Base-by-base conservation (phyloP, 2,113 vertebrate species). In the Chloroceryle aenea region DNA sequence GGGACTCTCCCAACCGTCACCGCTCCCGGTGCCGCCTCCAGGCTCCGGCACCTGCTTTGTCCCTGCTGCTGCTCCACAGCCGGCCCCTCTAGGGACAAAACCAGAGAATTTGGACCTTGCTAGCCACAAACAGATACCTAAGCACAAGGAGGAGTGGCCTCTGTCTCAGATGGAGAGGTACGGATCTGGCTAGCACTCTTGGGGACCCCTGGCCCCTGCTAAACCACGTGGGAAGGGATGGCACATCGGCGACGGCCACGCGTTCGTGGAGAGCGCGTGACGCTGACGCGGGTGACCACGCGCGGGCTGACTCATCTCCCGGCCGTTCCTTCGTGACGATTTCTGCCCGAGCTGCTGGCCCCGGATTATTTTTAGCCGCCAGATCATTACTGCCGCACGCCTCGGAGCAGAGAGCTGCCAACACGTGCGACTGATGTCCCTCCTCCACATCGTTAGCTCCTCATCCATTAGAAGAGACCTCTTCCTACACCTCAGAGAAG, bases 351-450 rank as follows among this genome's bases (percentile, higher is more conserved):
- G 95, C 62, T 63, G 4, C 71, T 90, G 50, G 30, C 93, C 92
- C 72, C n/a, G 36, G 68, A 77, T 96, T 98, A 98, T 98, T 97
- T 98, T 98, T 98, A 98, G 97, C 91, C 63, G 67, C 85, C 77
- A 56, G 64, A 97, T 98, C 96, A 93, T 98, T 97, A 98, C 94
- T 85, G 92, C 94, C 58, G 94, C 93, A 97, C 61, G 43, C 59
- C 85, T 96, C 21, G n/a, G 91, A 93, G 89, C 48, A 3, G 78
- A 91, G 95, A 96, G 95, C 64, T n/a, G 62, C 62, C 38, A 15
- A 45, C 30, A 66, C 64, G 55, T 8, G 43, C 74, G 56, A 53
- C 84, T 58, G 36, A 75, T 81, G 73, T 38, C 77, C 85, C 90
- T 93, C 86, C 96, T 91, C 72, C 56, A 62, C 61, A 36, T 80